Evolutionary conservation across 2,113 vertebrate genomes (phyloP), one percentile per base, ranked within the genome.

Genomic region (Nannobrachium achirus): DNA sequence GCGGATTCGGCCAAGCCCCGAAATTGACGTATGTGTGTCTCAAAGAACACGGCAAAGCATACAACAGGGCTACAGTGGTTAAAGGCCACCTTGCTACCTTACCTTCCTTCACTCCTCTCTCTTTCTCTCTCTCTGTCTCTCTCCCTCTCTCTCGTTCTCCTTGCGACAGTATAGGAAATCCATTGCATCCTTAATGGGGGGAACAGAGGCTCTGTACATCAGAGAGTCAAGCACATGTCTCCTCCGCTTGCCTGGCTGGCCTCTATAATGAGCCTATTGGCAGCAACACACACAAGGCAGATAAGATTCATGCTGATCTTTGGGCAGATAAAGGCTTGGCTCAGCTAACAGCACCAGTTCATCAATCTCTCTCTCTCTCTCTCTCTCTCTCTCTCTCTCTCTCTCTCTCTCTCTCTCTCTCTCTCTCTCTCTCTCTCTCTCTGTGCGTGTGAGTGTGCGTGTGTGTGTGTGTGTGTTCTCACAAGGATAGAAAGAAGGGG

Each of bases 221-320:
- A 82, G 33, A 44, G 76, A 86, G 75, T 76, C 66, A 76, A 85
- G 71, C 69, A 63, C 78, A 58, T 63, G 55, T 81, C 49, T 63
- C 55, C 25, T 33, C 25, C 38, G 58, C 62, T 51, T 70, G 58
- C 53, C 45, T 71, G 67, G 74, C 70, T 68, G 40, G 4, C 41
- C 57, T 4, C 69, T 77, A 66, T 75, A 79, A 81, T 83, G 63
- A 87, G 70, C 50, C 63, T 56, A 68, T 74, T 79, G 73, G 81
- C 55, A 52, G 72, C 62, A 72, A 74, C 71, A 69, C 76, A 77
- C 66, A 60, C 15, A 69, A 65, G 68, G 50, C 53, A 40, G 80
- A 75, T 78, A 69, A 83, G 84, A 78, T 81, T 80, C 76, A 78
- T 79, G 76, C 76, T 75, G 78, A 83, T 85, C 64, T 60, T 72